A percentile compares a stretch with the other conserved stretches of the same genome.
Conservation (phyloP, 2,888 invertebrate species). For the Euspilapteryx auroguttella region DNA sequence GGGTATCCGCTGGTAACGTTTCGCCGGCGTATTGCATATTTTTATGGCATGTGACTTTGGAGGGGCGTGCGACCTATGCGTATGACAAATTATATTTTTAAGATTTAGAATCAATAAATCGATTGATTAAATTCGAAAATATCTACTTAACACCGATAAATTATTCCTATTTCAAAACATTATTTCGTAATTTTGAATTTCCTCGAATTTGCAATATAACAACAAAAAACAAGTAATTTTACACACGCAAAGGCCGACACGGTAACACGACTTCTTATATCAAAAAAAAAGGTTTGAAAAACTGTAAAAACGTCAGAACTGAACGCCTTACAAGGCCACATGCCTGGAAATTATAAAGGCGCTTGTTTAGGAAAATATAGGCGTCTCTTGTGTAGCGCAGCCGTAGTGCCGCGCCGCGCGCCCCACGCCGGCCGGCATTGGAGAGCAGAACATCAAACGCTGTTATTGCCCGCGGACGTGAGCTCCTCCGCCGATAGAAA, state of each 20-base stretch:
- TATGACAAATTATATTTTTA: too few species aligned
- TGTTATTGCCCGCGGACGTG: constrained; percentile 58
- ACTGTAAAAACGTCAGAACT: neutral
- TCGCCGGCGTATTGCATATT: constrained; percentile 56
- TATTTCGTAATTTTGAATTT: too few species aligned
- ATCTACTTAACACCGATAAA: too few species aligned
- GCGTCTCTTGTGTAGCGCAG: constrained; percentile 26
- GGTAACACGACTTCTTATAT: constrained; percentile 1
- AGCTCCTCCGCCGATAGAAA: constrained; percentile 29
- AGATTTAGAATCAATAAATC: too few species aligned
- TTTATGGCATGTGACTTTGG: constrained; percentile 42
- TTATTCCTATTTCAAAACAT: too few species aligned
- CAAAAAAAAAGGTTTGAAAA: constrained; percentile 4
- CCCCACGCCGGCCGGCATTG: constrained; percentile 50
- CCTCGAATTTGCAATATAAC: too few species aligned
- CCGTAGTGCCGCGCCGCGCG: constrained; percentile 54
- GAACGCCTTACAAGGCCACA: constrained; percentile 28
- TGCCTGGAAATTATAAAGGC: constrained; percentile 39
- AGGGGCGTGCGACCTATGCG: too few species aligned
- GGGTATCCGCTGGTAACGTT: constrained; percentile 57
- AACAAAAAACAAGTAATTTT: too few species aligned
- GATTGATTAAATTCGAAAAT: too few species aligned
- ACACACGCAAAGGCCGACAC: too few species aligned
- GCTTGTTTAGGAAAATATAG: constrained; percentile 59
- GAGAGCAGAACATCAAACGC: constrained; percentile 61